phyloP scores from a whole-genome alignment of 2,113 vertebrate genomes.

The Vidua macroura region DNA sequence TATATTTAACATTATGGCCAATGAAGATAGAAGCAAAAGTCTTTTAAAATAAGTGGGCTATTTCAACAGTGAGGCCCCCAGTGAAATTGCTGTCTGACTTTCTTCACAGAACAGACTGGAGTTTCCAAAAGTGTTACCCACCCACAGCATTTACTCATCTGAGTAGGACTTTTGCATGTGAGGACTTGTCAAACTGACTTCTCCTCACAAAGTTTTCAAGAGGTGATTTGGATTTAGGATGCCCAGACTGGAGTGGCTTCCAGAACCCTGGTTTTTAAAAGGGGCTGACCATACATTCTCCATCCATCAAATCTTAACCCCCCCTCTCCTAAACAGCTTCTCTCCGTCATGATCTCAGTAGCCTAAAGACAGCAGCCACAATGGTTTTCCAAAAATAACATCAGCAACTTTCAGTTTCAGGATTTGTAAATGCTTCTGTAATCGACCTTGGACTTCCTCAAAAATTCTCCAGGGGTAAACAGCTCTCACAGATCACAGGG shows the following conservation, averaged over 20 bases:
- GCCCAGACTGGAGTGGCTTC: background rate
- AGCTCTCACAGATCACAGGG: background rate
- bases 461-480: conserved; percentile 28
- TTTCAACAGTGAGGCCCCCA: background rate
- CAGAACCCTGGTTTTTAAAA: background rate
- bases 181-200: background rate
- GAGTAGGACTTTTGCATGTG: background rate
- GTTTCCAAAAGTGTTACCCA: background rate
- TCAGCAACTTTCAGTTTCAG: conserved; percentile 39
- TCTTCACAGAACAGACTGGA: background rate
- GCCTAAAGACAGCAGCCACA: background rate
- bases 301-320: background rate
- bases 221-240: background rate
- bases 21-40: background rate
- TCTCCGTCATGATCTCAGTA: background rate
- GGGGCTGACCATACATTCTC: background rate
- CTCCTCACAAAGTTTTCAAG: background rate
- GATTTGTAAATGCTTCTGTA: conserved; percentile 25
- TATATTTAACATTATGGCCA: background rate
- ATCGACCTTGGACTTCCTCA: conserved; percentile 31
- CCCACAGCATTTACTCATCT: background rate
- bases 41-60: background rate
- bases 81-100: background rate
- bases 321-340: background rate
- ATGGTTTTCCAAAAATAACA: conserved; percentile 39